Conservation (phyloP, 2,888 invertebrate species). For the Rhopalosiphum nymphaeae region DNA sequence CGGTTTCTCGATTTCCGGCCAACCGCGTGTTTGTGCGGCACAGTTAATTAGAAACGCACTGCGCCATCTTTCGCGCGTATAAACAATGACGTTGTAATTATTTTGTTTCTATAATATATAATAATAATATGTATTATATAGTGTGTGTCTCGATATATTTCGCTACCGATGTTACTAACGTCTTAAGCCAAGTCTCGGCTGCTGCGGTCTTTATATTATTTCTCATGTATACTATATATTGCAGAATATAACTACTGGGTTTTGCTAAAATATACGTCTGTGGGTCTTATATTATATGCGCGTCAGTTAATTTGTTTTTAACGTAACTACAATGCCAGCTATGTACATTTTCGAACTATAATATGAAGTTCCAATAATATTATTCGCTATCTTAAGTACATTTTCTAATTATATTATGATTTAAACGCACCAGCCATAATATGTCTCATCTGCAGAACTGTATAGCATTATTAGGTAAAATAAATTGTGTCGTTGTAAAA, state of each 20-base stretch:
- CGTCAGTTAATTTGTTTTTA: neutral
- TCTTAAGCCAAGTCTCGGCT: slow-evolving; percentile 23
- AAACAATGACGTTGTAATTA: slow-evolving; percentile 46
- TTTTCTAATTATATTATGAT: neutral
- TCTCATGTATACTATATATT: neutral
- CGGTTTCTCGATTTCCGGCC: slow-evolving; percentile 53
- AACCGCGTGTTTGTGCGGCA: slow-evolving; percentile 11
- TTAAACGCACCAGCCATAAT: neutral
- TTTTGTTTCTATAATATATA: neutral
- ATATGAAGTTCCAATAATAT: neutral
- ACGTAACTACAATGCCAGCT: neutral
- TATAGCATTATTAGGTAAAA: neutral
- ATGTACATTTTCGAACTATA: neutral
- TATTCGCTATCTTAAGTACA: neutral
- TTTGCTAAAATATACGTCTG: neutral
- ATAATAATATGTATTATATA: neutral
- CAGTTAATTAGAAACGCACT: slow-evolving; percentile 45
- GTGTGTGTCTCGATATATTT: neutral
- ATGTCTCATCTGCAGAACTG: neutral
- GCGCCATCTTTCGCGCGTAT: slow-evolving; percentile 34
- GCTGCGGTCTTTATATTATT: neutral
- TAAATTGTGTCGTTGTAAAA: neutral
- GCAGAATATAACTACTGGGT: neutral
- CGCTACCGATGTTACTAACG: slow-evolving; percentile 10
- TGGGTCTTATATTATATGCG: neutral